Base-by-base conservation (phyloP, 2,113 vertebrate genomes). In the Lepisosteus osseus region DNA sequence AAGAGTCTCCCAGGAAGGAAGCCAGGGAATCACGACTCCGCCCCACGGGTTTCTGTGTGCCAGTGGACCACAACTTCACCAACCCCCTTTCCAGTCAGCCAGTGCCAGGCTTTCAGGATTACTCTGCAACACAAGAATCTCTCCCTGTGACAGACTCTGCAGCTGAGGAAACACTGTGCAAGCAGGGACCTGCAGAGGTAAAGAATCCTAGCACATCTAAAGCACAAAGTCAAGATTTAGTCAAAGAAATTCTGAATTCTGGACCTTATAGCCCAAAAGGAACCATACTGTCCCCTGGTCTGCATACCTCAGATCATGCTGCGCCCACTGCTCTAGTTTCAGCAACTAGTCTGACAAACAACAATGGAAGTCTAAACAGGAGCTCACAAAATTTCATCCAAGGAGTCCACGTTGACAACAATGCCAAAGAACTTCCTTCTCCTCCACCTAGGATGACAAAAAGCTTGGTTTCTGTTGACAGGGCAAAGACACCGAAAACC, bases 101-200 rank as follows among this genome's bases (percentile, higher is more conserved):
- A 65, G n/a, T 7, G 4, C 8, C 62, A 12, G 62, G 41, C 8
- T 9, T 7, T 9, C 62, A 2, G 17, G 3, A 65, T 41, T 65
- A 15, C 3, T 9, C n/a, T 65, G 11, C 62, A 65, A 41, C 7
- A 41, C 29, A 11, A 40, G 62, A 65, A 2, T 41, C 29, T 7
- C 29, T 40, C 29, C 62, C 29, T 65, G 41, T 43, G 1, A 1
- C 29, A 29, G 29, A 29, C 29, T 11, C 62, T 65, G 62, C 9
- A 68, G 7, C n/a, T 12, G 61, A 29, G 2, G 76, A 77, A 54
- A 66, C 41, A 41, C 9, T 6, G 3, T 41, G 17, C 63, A n/a
- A 68, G n/a, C 62, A 77, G 76, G 29, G 41, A 5, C 47, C 41
- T 4, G 63, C 73, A 57, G 8, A 80, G 75, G 29, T 79, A 29